Evolutionary conservation across 2,113 vertebrate genomes (phyloP), one percentile per base, ranked within the genome.

Genomic region (Scomber colias): DNA sequence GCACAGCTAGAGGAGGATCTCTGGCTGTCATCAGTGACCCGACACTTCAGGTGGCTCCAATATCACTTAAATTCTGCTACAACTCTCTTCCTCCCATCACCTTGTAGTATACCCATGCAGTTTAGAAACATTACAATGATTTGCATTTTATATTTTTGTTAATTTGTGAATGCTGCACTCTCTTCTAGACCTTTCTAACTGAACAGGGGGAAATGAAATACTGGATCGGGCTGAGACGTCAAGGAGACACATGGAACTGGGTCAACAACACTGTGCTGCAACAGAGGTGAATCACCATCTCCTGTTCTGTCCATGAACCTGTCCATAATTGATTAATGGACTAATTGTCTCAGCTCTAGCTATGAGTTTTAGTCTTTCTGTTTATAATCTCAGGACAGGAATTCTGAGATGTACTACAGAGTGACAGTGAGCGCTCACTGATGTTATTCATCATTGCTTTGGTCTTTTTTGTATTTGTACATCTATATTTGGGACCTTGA

Each of bases 221-320:
- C 75, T 93, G 92, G 93, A 90, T 95, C 11, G 92, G 90, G 3
- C 82, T 93, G 64, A 86, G 12, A 24, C 60, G 63, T 1, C 46
- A 2, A 3, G 60, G 10, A 14, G 2, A 1, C 8, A 2, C 10
- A 3, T 95, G 94, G 94, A 83, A 40, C 45, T 95, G 95, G 95
- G 70, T 92, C 13, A 61, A 93, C 89, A 69, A 87, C 21, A 61
- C 19, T 3, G 3, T 2, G 11, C 49, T 84, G 72, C 10, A 0
- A 30, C 0, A 71, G 24, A 90, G 90, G 95, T 95, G 63, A 89
- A 81, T 66, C 27, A 9, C 35, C 6, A 9, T 9, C 6, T 40
- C 7, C 8, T 40, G 7, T 40, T 40, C 35, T 40, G 35, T 40
- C 35, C 9, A 40, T 40, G 2, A 40, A 40, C 35, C 24, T 2